Evolutionary conservation across 2,888 invertebrate genomes (phyloP).

Genomic region (Gibbula magus): DNA sequence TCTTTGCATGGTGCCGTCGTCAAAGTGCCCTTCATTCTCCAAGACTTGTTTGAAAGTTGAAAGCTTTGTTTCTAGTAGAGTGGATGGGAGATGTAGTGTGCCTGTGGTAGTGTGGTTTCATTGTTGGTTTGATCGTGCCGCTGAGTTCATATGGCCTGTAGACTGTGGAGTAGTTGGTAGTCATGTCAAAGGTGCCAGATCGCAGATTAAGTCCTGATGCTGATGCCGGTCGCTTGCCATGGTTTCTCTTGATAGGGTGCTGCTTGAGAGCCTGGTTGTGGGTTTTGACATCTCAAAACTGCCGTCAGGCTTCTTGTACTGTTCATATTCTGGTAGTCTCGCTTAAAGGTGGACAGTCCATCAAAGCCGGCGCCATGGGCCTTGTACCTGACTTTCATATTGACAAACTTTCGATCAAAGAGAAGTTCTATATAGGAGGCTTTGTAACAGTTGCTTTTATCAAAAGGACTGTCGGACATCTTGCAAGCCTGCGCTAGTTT

Average conservation of each 20-base stretch:
- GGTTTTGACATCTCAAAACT: slow-evolving; percentile 72
- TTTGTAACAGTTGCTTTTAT: slow-evolving; percentile 70
- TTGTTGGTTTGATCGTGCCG: slow-evolving; percentile 50
- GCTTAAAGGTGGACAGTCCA: slow-evolving; percentile 66
- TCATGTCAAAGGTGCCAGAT: slow-evolving; percentile 65
- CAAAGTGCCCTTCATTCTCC: slow-evolving; percentile 65
- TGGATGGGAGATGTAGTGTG: slow-evolving; percentile 67
- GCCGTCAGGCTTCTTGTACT: slow-evolving; percentile 69
- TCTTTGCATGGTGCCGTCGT: slow-evolving; percentile 72
- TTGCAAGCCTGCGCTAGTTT: slow-evolving; percentile 68
- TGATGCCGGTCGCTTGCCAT: slow-evolving; percentile 56
- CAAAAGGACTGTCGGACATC: slow-evolving; percentile 70
- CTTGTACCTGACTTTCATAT: slow-evolving; percentile 61
- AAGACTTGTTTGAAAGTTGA: slow-evolving; percentile 58
- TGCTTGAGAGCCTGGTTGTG: slow-evolving; percentile 63
- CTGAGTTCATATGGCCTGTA: slow-evolving; percentile 66
- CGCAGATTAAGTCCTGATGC: slow-evolving; percentile 51
- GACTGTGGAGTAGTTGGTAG: slow-evolving; percentile 69
- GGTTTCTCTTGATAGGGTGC: slow-evolving; percentile 59
- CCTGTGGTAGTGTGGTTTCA: slow-evolving; percentile 65
- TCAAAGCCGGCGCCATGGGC: slow-evolving; percentile 68
- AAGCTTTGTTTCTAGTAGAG: slow-evolving; percentile 50
- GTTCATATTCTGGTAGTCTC: slow-evolving; percentile 68
- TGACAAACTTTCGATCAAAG: slow-evolving; percentile 55
- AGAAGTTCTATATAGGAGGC: slow-evolving; percentile 71